Evolutionary conservation across 2,888 invertebrate species (phyloP).

Genomic region (Tridacna crocea): DNA sequence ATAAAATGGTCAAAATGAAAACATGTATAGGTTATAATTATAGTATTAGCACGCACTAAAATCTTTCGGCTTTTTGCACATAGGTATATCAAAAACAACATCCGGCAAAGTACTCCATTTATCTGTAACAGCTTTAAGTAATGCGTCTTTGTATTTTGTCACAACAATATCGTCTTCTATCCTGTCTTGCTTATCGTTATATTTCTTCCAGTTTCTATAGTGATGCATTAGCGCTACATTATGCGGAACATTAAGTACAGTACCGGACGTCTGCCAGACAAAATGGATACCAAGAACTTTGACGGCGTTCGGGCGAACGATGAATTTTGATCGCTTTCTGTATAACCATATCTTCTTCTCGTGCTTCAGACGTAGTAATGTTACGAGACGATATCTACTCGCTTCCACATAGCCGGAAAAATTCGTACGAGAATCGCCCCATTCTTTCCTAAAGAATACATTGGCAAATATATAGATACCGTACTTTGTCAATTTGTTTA

Average conservation of each 20-base stretch:
- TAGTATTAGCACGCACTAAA: slow-evolving; percentile 1
- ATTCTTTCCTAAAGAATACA: slow-evolving; percentile 75
- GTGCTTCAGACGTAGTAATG: slow-evolving; percentile 64
- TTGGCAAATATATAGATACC: slow-evolving; percentile 63
- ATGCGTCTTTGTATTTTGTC: slow-evolving; percentile 52
- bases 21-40: too few relatives aligned
- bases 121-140: slow-evolving; percentile 42
- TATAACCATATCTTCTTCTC: slow-evolving; percentile 61
- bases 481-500: not conserved
- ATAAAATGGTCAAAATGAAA: too few relatives aligned
- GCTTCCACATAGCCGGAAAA: slow-evolving; percentile 33
- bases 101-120: slow-evolving; percentile 10
- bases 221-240: slow-evolving; percentile 69
- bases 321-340: slow-evolving; percentile 64
- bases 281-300: slow-evolving; percentile 71
- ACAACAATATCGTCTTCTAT: slow-evolving; percentile 51
- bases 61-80: slow-evolving; percentile 10
- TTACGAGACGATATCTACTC: slow-evolving; percentile 63
- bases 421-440: slow-evolving; percentile 37
- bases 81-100: slow-evolving; percentile 10
- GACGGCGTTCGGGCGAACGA: slow-evolving; percentile 55
- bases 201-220: slow-evolving; percentile 72
- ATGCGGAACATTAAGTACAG: slow-evolving; percentile 28
- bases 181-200: slow-evolving; percentile 36
- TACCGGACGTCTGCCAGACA: slow-evolving; percentile 56